These are phyloP conservation scores for Andricus grossulariae DNA, from an alignment of 1,140 invertebrate species.

Conservation along the genomic window DNA sequence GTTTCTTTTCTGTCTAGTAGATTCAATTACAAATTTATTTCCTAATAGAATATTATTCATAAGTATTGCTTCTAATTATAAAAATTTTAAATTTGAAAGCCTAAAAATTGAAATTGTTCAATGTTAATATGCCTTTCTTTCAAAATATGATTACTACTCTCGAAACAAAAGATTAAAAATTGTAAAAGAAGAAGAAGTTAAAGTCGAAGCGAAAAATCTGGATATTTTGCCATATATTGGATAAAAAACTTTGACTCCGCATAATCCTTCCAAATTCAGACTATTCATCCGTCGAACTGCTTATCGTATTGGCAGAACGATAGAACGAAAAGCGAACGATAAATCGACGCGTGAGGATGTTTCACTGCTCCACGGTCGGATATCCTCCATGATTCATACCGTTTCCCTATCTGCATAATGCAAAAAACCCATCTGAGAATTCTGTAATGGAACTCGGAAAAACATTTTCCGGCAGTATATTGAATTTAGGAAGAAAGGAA, in stretches of 20 bases:
- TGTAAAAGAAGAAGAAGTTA: not conserved
- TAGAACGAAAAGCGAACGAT: conserved; percentile 22
- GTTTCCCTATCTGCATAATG: conserved; percentile 24
- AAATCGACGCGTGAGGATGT: conserved; percentile 10
- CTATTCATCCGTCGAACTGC: conserved; percentile 12
- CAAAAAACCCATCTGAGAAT: conserved; percentile 27
- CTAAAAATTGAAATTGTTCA: too few species aligned
- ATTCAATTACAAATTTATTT: too few species aligned
- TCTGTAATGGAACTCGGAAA: conserved; percentile 25
- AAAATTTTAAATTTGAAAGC: too few species aligned
- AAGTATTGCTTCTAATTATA: too few species aligned
- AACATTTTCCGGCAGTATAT: conserved; percentile 22
- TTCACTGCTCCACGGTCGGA: conserved; percentile 11
- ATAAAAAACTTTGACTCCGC: not conserved
- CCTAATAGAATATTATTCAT: too few species aligned
- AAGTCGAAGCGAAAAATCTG: not conserved
- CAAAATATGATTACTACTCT: too few species aligned
- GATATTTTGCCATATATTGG: not conserved
- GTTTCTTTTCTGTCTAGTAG: too few species aligned
- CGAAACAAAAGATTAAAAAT: too few species aligned
- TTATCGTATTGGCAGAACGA: conserved; percentile 18
- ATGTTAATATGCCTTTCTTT: too few species aligned
- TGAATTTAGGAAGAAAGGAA: conserved; percentile 14
- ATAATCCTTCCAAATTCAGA: conserved; percentile 6
- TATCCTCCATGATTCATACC: conserved; percentile 21